Evolutionary conservation across 2,797 vertebrate genomes (phyloP).

Genomic region (Podarcis siculus): DNA sequence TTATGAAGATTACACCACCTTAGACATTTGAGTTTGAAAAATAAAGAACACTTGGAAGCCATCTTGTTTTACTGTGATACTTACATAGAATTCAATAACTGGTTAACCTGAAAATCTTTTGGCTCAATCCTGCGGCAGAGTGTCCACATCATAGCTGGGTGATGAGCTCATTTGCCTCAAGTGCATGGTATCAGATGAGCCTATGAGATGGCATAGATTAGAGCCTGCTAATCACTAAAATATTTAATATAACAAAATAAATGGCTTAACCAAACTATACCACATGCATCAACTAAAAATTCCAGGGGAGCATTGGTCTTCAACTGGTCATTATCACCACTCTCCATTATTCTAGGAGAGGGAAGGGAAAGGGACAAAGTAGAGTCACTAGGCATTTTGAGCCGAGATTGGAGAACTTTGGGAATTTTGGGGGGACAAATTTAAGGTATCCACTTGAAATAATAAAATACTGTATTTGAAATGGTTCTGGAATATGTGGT

Average conservation of each 20-base stretch:
- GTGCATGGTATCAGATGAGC: background rate
- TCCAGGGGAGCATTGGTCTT: background rate
- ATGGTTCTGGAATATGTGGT: background rate
- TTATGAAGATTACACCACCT: too few relatives aligned
- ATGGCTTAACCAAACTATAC: background rate
- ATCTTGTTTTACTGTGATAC: background rate
- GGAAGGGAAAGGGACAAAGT: background rate
- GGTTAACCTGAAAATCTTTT: background rate
- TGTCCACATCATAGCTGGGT: background rate
- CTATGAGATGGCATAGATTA: background rate
- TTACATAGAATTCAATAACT: background rate
- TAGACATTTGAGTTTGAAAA: background rate
- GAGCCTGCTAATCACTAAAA: background rate
- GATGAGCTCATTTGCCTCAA: background rate
- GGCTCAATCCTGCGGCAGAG: background rate
- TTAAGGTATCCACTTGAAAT: background rate
- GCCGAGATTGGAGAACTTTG: background rate
- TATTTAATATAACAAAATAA: background rate
- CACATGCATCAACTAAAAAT: background rate
- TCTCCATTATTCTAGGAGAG: background rate
- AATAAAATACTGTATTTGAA: background rate
- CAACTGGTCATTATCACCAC: background rate
- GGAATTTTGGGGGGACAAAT: background rate
- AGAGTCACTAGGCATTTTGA: background rate
- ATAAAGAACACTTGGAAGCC: background rate